These are phyloP conservation scores for Pelecanoides urinatrix DNA, from an alignment of 2,113 vertebrate genomes.

Conservation along the genomic window DNA sequence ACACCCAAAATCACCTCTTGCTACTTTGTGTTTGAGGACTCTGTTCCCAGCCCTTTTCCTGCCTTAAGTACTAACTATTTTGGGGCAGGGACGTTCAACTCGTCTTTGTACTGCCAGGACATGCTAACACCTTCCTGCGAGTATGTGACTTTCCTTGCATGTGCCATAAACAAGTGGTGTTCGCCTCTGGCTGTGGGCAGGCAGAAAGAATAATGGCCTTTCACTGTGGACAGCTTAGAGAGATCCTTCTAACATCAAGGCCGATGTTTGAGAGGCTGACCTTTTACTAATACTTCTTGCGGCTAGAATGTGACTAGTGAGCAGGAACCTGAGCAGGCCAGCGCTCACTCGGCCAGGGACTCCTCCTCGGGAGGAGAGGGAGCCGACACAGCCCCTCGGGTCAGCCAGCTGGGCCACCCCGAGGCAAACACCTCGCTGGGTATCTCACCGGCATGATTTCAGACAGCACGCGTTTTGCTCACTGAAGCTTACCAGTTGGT, in stretches of 20 bases:
- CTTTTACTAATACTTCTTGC: neutral
- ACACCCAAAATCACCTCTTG: neutral
- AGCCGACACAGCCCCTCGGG: neutral
- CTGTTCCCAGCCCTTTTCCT: neutral
- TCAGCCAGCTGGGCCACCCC: neutral
- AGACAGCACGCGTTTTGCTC: neutral
- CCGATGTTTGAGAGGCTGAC: neutral
- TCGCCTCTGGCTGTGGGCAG: neutral
- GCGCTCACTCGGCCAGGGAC: neutral
- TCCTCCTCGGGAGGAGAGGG: neutral
- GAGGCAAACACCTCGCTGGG: neutral
- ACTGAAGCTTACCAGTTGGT: neutral
- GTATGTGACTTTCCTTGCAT: neutral
- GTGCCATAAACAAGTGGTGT: neutral
- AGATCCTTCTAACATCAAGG: neutral
- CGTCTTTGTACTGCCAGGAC: neutral
- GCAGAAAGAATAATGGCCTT: neutral
- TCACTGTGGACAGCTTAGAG: neutral
- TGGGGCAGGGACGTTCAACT: neutral
- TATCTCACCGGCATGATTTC: neutral
- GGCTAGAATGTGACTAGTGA: neutral
- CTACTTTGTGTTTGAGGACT: neutral
- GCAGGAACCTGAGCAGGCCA: neutral
- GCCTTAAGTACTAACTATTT: neutral
- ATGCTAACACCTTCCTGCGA: neutral